Base-by-base conservation (phyloP, 1,140 invertebrate species). In the Cydia amplana region DNA sequence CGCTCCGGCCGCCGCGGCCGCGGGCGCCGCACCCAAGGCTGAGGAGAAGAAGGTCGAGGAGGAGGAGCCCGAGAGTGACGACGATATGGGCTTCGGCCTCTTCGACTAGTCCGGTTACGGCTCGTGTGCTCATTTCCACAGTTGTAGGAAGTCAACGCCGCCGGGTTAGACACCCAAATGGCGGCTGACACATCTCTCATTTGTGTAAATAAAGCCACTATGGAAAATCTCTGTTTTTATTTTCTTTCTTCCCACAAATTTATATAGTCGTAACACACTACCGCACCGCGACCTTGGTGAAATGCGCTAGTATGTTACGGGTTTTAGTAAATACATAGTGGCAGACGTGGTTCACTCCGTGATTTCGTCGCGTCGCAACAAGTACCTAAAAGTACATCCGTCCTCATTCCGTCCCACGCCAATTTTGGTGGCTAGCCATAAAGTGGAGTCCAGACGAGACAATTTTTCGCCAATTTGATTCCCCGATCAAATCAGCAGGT, bases 21-120 rank as follows among this genome's bases (percentile, higher is more conserved):
- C 93, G 73, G 91, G 93, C 28, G 92, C 94, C 64, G 93, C 93
- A 75, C 94, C 95, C 80, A 95, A 95, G 88, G 95, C 96, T 83
- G 95, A 96, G 79, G 96, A 97, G 91, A 96, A 97, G 87, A 95
- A 96, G 88, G 95, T 96, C 78, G 96, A 96, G 78, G 95, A 97
- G 85, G 95, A 97, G 87, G 96, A 97, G 81, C 95, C 96, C 75
- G 96, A 96, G 87, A 97, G 97, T 85, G 98, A 99, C 90, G 98
- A 99, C 85, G 98, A 98, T 89, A 99, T 99, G 97, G 98, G 98
- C 87, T 98, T 99, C 89, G 97, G 97, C 93, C 96, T 99, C 14
- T 99, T 99, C 87, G 98, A 98, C 92, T 98, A 98, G 95, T 82
- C 80, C 75, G 18, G 2, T 20, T 63, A 55, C 78, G 72, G 77